phyloP scores from a whole-genome alignment of 2,113 vertebrate species.

The Crotalus horridus region DNA sequence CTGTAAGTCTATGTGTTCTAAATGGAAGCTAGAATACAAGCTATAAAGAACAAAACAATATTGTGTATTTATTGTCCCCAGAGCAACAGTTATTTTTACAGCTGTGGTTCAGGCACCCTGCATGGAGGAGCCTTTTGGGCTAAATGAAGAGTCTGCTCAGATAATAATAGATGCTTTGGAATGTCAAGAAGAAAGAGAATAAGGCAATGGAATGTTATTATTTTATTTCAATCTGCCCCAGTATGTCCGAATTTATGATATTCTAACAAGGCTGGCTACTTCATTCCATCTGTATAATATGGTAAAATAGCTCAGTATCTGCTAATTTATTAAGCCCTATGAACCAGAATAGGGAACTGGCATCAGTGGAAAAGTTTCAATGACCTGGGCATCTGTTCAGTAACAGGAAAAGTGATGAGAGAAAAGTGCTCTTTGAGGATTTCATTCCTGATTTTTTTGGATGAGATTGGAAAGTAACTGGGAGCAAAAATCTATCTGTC shows the following conservation, averaged over 20 bases:
- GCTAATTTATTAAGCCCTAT: neutral
- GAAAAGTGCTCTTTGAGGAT: neutral
- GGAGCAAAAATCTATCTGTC: neutral
- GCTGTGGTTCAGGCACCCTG: slow-evolving; percentile 38
- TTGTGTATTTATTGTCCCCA: neutral
- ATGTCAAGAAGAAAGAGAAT: slow-evolving; percentile 11
- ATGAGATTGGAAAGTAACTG: too few relatives aligned
- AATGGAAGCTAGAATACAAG: slow-evolving; percentile 7
- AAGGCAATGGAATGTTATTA: slow-evolving; percentile 5
- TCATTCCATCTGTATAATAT: neutral
- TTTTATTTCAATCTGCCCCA: neutral
- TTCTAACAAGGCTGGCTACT: neutral
- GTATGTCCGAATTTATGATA: neutral
- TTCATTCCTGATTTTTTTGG: neutral
- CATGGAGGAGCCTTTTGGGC: slow-evolving; percentile 18
- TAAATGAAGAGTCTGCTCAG: slow-evolving; percentile 28
- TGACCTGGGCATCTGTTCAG: neutral
- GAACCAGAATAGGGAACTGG: neutral
- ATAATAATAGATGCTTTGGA: slow-evolving; percentile 36
- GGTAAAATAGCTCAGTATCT: neutral
- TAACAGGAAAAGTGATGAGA: neutral
- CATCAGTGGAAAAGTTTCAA: neutral
- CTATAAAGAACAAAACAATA: slow-evolving; percentile 28
- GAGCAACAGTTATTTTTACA: slow-evolving; percentile 52
- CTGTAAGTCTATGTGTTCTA: slow-evolving; percentile 14